phyloP scores from a whole-genome alignment of 2,888 invertebrate genomes.

The Andrena hattorfiana region DNA sequence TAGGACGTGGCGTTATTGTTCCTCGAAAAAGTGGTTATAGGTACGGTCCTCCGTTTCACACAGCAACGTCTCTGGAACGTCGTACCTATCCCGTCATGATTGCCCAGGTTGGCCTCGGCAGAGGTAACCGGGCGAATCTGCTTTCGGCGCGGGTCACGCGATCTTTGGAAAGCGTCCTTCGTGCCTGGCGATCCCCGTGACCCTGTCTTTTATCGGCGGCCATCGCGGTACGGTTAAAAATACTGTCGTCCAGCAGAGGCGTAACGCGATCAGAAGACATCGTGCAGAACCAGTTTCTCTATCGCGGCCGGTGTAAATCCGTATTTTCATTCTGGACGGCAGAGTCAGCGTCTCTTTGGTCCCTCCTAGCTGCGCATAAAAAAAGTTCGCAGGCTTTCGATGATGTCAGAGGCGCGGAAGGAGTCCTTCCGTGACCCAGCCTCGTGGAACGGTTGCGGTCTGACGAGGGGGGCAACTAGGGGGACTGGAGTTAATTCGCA shows the following conservation, averaged over 20 bases:
- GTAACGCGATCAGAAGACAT: too few relatives aligned
- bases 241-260: neutral
- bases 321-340: too few relatives aligned
- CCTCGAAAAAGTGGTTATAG: neutral
- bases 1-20: constrained; percentile 8
- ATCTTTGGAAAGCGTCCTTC: constrained; percentile 51
- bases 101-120: constrained; percentile 33
- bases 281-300: too few relatives aligned
- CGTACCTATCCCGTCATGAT: constrained; percentile 26
- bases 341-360: too few relatives aligned
- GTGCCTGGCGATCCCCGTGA: neutral
- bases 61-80: neutral
- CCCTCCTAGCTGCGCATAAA: too few relatives aligned
- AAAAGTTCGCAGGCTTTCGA: too few relatives aligned
- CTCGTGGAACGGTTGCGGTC: too few relatives aligned
- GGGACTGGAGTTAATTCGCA: neutral
- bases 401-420: too few relatives aligned
- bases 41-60: constrained; percentile 17
- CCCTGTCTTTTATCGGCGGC: neutral
- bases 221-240: neutral
- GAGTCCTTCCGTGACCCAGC: too few relatives aligned
- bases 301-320: too few relatives aligned
- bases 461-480: neutral
- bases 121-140: constrained; percentile 7
- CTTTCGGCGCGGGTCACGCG: constrained; percentile 6